A percentile compares a stretch with the other conserved stretches of the same genome.
These are phyloP conservation scores for Phengaris arion DNA, from an alignment of 2,888 invertebrate species.

Conservation along the genomic window DNA sequence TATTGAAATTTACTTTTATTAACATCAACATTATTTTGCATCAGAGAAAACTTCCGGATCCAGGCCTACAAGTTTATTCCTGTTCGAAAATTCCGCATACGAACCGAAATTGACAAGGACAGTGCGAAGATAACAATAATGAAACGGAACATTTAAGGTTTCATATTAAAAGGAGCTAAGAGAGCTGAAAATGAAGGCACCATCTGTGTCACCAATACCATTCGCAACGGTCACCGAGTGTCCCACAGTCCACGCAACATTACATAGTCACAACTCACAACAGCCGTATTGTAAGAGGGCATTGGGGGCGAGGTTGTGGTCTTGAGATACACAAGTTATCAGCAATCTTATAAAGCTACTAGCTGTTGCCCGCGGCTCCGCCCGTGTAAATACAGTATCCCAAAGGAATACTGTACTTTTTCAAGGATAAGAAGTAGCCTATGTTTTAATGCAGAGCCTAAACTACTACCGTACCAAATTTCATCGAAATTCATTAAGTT, in stretches of 20 bases:
- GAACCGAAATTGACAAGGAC: neutral
- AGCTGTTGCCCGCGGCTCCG: no score
- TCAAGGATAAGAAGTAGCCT: no score
- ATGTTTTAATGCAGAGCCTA: no score
- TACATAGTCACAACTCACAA: neutral
- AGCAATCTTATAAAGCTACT: neutral
- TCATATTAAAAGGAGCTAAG: neutral
- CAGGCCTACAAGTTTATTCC: neutral
- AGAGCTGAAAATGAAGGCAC: neutral
- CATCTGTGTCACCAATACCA: neutral
- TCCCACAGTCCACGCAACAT: constrained; percentile 23
- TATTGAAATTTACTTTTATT: no score
- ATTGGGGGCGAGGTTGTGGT: constrained; percentile 9
- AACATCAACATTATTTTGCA: neutral
- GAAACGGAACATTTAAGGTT: neutral
- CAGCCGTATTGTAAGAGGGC: neutral
- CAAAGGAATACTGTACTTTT: no score
- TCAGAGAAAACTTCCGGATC: neutral
- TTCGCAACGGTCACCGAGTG: neutral
- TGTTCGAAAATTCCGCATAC: neutral
- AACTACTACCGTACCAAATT: no score
- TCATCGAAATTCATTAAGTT: no score
- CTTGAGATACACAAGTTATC: constrained; percentile 17
- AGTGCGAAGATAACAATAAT: neutral
- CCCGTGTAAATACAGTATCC: no score